Evolutionary conservation across 1,140 invertebrate species (phyloP).

Genomic region (Drosophila virilis): DNA sequence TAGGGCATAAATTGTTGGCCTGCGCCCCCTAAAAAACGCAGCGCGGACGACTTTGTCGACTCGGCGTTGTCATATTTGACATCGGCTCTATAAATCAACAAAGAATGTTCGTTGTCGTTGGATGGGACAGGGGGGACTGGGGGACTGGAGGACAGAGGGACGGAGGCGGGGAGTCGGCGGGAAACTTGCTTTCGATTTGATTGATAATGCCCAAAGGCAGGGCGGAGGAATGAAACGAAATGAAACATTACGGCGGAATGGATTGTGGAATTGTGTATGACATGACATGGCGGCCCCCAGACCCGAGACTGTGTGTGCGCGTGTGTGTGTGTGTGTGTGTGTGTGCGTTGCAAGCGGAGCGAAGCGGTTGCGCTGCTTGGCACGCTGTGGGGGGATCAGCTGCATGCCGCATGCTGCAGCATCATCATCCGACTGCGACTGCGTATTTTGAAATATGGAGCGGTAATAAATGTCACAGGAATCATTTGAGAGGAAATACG

Average conservation of each 20-base stretch:
- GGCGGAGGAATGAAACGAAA: constrained; percentile 51
- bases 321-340: constrained; percentile 2
- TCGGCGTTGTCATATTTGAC: constrained; percentile 77
- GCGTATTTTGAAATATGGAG: constrained; percentile 79
- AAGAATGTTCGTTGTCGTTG: constrained; percentile 44
- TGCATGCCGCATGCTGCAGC: constrained; percentile 16
- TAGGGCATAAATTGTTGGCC: constrained; percentile 65
- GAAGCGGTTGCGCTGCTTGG: constrained; percentile 57
- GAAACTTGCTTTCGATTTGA: constrained; percentile 58
- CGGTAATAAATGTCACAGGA: constrained; percentile 84
- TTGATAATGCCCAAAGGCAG: constrained; percentile 67
- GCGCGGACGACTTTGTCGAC: constrained; percentile 22
- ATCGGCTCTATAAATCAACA: constrained; percentile 73
- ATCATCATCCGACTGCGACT: constrained; percentile 29
- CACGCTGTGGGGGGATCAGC: constrained; percentile 44
- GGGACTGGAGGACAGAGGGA: not conserved
- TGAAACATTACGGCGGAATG: constrained; percentile 79
- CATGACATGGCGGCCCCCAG: constrained; percentile 69
- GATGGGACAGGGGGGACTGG: not conserved
- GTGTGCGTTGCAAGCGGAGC: constrained; percentile 53
- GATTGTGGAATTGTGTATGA: constrained; percentile 52
- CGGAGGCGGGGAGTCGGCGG: not conserved
- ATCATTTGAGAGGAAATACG: constrained; percentile 84
- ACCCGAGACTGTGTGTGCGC: not conserved
- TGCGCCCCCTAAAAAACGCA: not conserved